A percentile compares a stretch with the other conserved stretches of the same genome.
phyloP scores from a whole-genome alignment of 2,888 invertebrate genomes.

The Hypena proboscidalis region DNA sequence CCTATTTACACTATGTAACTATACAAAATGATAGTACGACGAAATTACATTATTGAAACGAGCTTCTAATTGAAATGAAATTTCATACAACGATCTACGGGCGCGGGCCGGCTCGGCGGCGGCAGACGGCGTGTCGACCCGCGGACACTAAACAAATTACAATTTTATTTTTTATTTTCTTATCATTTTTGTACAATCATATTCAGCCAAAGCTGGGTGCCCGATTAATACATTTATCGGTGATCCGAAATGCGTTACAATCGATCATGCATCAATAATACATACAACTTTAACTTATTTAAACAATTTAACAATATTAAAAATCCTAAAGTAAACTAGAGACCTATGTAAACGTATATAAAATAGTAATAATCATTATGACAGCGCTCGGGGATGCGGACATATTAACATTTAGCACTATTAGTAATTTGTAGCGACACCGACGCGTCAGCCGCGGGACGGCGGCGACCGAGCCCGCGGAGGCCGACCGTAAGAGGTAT shows the following conservation, averaged over 20 bases:
- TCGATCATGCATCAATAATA: slow-evolving; percentile 78
- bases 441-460: slow-evolving; percentile 38
- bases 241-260: slow-evolving; percentile 75
- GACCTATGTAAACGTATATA: slow-evolving; percentile 75
- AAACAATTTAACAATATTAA: slow-evolving; percentile 84
- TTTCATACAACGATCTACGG: slow-evolving; percentile 75
- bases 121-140: slow-evolving; percentile 44
- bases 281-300: slow-evolving; percentile 83
- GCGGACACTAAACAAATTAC: slow-evolving; percentile 71
- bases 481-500: slow-evolving; percentile 67
- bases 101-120: slow-evolving; percentile 52
- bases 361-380: slow-evolving; percentile 66
- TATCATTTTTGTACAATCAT: slow-evolving; percentile 81
- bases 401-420: slow-evolving; percentile 54
- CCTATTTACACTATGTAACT: slow-evolving; percentile 85
- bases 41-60: slow-evolving; percentile 80
- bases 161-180: slow-evolving; percentile 71
- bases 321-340: slow-evolving; percentile 81
- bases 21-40: slow-evolving; percentile 84
- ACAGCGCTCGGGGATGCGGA: slow-evolving; percentile 61
- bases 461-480: slow-evolving; percentile 15
- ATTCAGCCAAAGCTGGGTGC: slow-evolving; percentile 79
- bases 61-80: slow-evolving; percentile 80
- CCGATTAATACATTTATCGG: slow-evolving; percentile 75
- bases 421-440: slow-evolving; percentile 51